Base-by-base conservation (phyloP, 2,888 invertebrate species). In the Sialis fuliginosa region DNA sequence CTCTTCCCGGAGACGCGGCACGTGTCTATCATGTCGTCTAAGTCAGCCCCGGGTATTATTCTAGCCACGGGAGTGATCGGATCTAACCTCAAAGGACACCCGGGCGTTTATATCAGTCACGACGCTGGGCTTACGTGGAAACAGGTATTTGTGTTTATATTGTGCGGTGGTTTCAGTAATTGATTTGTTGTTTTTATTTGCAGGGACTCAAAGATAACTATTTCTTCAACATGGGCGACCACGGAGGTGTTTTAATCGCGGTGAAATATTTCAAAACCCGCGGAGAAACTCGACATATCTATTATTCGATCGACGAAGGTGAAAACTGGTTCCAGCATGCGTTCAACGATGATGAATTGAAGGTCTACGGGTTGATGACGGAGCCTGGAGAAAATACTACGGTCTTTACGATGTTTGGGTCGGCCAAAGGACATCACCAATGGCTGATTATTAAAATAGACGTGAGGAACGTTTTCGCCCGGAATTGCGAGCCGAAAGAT, bases 381-480 rank as follows among this genome's bases (percentile, higher is more conserved):
- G 91, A 92, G 59, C 90, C 92, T 0, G 91, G 91, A n/a, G 89
- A 90, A 62, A 90, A 88, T 59, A 88, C 90, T 0, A 89, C 91
- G 0, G 77, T 86, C 1, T 91, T 93, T 59, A 90, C 91, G 1
- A 76, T 93, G 72, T 93, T 92, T 62, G 92, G 91, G 1, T 90
- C 91, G 0, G 74, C 77, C 39, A 75, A 75, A 10, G 74, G 76
- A 2, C 74, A 76, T 48, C 90, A 90, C 60, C 80, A 83, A 52
- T 93, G 92, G 92, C 72, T 87, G n/a, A 83, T 91, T 41, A 77
- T 89, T 41, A 87, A 87, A 54, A 64, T 79, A 12, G 73, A 79
- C 58, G 62, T 78, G 50, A 60, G 59, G 46, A 64, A 64, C 44
- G 70, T 70, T 9, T 76, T 78, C 55, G 55, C 56, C 1, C 57